phyloP scores from a whole-genome alignment of 2,797 vertebrate genomes.

The Lacerta agilis region DNA sequence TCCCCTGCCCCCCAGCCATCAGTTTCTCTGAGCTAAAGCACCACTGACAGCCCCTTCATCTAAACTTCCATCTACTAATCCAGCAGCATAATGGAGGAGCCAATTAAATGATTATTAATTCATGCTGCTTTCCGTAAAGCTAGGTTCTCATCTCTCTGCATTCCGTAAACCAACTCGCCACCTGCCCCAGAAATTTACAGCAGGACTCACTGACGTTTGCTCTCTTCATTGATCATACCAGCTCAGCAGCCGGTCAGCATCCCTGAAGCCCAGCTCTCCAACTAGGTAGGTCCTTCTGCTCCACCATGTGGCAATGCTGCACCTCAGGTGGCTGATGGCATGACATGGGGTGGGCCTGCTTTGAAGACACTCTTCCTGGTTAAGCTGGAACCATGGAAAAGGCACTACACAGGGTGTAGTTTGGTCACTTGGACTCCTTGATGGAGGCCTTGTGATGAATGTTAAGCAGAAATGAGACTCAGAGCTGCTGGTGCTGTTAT shows the following conservation, averaged over 20 bases:
- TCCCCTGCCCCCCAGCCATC: slow-evolving; percentile 59
- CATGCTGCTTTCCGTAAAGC: slow-evolving; percentile 97
- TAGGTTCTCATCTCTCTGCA: slow-evolving; percentile 87
- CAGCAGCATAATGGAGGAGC: slow-evolving; percentile 86
- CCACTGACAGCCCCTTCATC: slow-evolving; percentile 85
- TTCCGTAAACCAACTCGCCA: slow-evolving; percentile 94
- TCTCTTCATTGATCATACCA: slow-evolving; percentile 57
- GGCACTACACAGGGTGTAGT: not conserved
- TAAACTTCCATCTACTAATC: slow-evolving; percentile 86
- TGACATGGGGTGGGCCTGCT: not conserved
- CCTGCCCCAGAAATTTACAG: slow-evolving; percentile 80
- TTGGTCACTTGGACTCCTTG: rapidly evolving
- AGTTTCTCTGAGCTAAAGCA: slow-evolving; percentile 77
- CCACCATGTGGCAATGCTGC: slow-evolving; percentile 7
- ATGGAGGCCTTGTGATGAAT: rapidly evolving
- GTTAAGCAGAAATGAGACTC: rapidly evolving
- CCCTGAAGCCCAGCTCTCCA: not conserved
- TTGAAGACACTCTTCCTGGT: no score
- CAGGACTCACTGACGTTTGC: slow-evolving; percentile 61
- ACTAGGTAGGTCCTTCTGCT: not conserved
- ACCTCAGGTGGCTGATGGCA: not conserved
- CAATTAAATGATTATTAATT: slow-evolving; percentile 99
- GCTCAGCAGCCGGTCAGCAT: rapidly evolving
- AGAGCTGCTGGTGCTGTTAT: not conserved
- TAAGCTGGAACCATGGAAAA: not conserved